Base-by-base conservation (phyloP, 2,797 vertebrate genomes). In the Sciurus vulgaris region DNA sequence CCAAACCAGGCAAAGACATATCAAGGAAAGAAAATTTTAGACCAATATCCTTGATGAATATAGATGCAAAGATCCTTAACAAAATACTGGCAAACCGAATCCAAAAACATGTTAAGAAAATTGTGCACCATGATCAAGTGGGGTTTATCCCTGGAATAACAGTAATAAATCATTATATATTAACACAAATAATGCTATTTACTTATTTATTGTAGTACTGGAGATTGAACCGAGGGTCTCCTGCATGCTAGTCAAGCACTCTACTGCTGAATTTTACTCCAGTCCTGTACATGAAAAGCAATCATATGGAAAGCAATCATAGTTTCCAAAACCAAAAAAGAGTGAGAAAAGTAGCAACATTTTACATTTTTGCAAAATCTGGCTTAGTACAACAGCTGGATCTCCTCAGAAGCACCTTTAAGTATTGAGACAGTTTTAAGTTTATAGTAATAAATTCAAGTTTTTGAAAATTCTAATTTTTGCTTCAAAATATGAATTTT, bases 401-500 rank as follows among this genome's bases (percentile, higher is more conserved):
- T 85, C 41, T 79, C 47, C 17, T 96, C 56, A 78, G 63, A 91
- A 65, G 20, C 35, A 83, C 83, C 44, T 84, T 54, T 65, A 72
- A 90, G 33, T 89, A 5, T 33, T 76, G 30, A 67, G 30, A 79
- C 17, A 44, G 67, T 91, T 81, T 93, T 54, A 94, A 47, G 30
- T 33, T 91, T 38, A 30, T 35, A 9, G 14, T 93, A 49, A 56
- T 65, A 91, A 91, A 86, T 51, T 87, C 30, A 87, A 22, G 13
- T 51, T 93, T 89, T 93, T 56, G 26, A 73, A 86, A 96, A 49
- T 41, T 92, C 38, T 82, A 30, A 44, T n/a, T 94, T 93, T 89
- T 93, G 28, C 30, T 93, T 93, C 9, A 94, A 93, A 95, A 85
- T 28, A 69, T 78, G 33, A 87, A 33, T 65, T 90, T 82, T 95